Evolutionary conservation across 1,140 invertebrate species (phyloP), one percentile per base, ranked within the genome.

Genomic region (Melanaphis sacchari): DNA sequence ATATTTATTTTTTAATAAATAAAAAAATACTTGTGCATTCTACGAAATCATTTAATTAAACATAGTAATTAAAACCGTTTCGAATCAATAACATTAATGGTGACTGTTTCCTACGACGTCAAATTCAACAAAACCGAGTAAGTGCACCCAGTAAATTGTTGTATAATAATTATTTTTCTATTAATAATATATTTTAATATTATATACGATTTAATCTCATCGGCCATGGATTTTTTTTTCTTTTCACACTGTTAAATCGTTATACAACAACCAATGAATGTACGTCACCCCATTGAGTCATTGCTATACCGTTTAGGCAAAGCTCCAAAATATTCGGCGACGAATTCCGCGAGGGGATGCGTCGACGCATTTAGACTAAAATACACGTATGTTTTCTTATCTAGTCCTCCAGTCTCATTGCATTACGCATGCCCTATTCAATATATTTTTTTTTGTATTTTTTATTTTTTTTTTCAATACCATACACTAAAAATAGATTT

Each of bases 281-380:
- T 36, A 46, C 87, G n/a, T 88, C 87, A 46, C 43, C 43, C 43
- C 46, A 36, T 88, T 43, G 31, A 88, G 43, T 22, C 43, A 87
- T 88, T 40, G 36, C 11, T 3, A 22, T 31, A 1, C 89, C 52
- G 26, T 90, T 90, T 40, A 82, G 91, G 91, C 91, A 93, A 85
- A 82, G 81, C 1, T 93, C 91, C 91, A 93, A 93, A 46, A 52
- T 84, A 93, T 93, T 93, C 21, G 38, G 43, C 38, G 46, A 93
- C 91, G 24, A 93, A 93, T 93, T 84, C 91, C 81, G 24, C 81
- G 46, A 49, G 81, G 91, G 76, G 91, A 92, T 92, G 59, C 26
- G 66, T 40, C 46, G 81, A 93, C 91, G 36, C n/a, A 93, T 93
- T 85, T 85, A 93, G 91, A 93, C 46, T 52, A 26, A 92, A 52